Conservation (phyloP, 2,888 invertebrate genomes). For the Xanthorhoe spadicearia region DNA sequence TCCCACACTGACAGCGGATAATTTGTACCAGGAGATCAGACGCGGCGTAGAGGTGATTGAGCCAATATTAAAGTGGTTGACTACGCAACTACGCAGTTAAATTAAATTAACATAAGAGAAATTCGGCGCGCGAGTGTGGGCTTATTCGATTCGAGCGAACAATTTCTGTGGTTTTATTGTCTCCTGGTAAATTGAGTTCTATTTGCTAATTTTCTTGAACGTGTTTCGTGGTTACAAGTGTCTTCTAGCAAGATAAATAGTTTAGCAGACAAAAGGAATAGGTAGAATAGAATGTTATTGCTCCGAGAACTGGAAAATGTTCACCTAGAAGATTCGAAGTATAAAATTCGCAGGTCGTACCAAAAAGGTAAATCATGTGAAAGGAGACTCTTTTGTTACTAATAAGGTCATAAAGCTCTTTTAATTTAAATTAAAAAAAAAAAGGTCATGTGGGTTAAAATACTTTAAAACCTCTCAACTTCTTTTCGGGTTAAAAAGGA, state of each 20-base stretch:
- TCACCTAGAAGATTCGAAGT: no score
- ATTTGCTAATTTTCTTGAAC: slow-evolving; percentile 30
- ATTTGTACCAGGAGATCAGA: slow-evolving; percentile 55
- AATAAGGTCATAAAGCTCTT: no score
- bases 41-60: slow-evolving; percentile 55
- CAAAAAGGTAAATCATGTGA: no score
- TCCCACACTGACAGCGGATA: slow-evolving; percentile 40
- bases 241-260: slow-evolving; percentile 12
- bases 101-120: slow-evolving; percentile 74
- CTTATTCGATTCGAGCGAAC: slow-evolving; percentile 26
- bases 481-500: no score
- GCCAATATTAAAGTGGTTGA: slow-evolving; percentile 61
- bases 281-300: neutral
- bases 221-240: slow-evolving; percentile 23
- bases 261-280: neutral
- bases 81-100: slow-evolving; percentile 60
- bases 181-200: slow-evolving; percentile 49
- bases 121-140: slow-evolving; percentile 35
- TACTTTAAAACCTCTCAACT: no score
- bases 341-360: no score
- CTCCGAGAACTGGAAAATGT: neutral
- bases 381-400: no score
- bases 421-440: no score
- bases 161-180: slow-evolving; percentile 52
- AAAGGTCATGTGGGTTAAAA: no score